Conservation (phyloP, 2,113 vertebrate genomes). For the Protobothrops flavoviridis region DNA sequence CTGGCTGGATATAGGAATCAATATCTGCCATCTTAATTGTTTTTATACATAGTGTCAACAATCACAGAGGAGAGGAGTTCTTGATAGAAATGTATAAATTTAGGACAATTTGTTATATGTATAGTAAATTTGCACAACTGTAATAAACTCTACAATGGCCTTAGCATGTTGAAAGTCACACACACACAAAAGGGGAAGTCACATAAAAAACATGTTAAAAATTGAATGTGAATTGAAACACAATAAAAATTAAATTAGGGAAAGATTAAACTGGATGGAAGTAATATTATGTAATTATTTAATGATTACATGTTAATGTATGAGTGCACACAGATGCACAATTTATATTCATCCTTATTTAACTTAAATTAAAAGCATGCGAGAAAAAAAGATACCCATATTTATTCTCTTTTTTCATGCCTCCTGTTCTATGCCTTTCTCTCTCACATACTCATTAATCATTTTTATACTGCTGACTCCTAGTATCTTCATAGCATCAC, state of each 20-base stretch:
- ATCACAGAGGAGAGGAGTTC: neutral
- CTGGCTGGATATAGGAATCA: neutral
- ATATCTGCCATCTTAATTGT: neutral
- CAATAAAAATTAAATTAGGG: neutral
- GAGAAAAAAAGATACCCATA: neutral
- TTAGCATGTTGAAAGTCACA: neutral
- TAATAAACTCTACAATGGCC: neutral
- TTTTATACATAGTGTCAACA: neutral
- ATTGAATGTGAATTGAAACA: neutral
- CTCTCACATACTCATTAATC: neutral
- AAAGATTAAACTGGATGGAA: neutral
- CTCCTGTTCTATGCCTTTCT: neutral
- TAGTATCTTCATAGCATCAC: neutral
- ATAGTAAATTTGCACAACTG: neutral
- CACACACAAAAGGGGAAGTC: neutral
- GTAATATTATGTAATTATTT: neutral
- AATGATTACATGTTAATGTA: neutral
- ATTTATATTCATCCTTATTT: neutral
- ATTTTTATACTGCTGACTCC: neutral
- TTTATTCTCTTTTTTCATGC: neutral
- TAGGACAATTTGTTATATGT: neutral
- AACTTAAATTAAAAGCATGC: neutral
- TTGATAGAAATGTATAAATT: neutral
- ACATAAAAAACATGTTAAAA: neutral
- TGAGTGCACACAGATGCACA: neutral